Evolutionary conservation across 2,113 vertebrate species (phyloP), one percentile per base, ranked within the genome.

Genomic region (Glaucidium brasilianum): DNA sequence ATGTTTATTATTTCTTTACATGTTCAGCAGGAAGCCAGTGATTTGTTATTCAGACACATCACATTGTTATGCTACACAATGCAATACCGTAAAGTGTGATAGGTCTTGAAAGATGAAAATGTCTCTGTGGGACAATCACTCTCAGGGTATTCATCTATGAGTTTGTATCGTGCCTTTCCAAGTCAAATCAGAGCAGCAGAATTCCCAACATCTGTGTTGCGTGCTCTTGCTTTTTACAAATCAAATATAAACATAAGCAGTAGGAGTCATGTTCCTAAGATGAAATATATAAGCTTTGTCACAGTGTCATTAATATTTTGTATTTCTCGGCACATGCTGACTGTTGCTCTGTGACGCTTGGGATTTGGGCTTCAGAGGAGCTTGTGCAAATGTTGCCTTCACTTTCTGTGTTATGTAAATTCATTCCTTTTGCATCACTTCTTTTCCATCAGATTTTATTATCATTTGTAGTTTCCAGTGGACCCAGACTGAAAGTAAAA

Each of bases 41-140:
- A 92, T 95, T 95, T 97, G 90, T 91, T 96, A 88, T 94, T 95
- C 93, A 95, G 91, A 68, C 60, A 77, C 74, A 76, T 59, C 55
- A 9, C 8, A 3, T 74, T 97, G 88, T 93, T 96, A 52, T 83
- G 77, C 81, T 90, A 49, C 83, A 93, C 63, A 45, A 64, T 89
- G 79, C 39, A 75, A 79, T 85, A 19, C 50, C 62, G 47, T 69
- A 76, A 88, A 91, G 74, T 75, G 77, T 84, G 80, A 90, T 83
- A 76, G 74, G 88, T 94, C 94, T 92, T 96, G 93, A 95, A 91
- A 95, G 90, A 93, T 88, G 64, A 62, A 95, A 72, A 85, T 68
- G 23, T 86, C 92, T 97, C 92, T 80, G 39, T 12, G 80, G 91
- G 90, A 95, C 80, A 62, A 66, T 94, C 75, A 67, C 64, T 97